phyloP scores from a whole-genome alignment of 2,888 invertebrate genomes.

The Parnassius apollo region DNA sequence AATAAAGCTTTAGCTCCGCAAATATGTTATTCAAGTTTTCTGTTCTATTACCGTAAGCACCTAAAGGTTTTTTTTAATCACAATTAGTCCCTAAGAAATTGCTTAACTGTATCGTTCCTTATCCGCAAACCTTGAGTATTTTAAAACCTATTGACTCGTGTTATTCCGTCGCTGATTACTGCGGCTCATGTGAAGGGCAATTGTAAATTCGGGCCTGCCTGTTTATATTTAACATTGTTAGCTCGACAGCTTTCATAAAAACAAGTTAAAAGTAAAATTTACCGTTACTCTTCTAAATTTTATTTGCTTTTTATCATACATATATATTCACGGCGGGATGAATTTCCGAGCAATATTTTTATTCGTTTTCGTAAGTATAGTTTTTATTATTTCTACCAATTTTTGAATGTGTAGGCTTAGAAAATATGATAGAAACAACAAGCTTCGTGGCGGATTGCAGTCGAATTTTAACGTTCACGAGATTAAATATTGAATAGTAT shows the following conservation, averaged over 20 bases:
- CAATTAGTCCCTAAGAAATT: no score
- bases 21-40: no score
- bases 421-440: no score
- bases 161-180: slow-evolving; percentile 40
- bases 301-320: not conserved
- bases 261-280: slow-evolving; percentile 32
- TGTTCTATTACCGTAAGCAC: no score
- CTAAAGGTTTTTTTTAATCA: no score
- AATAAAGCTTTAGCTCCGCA: no score
- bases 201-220: slow-evolving; percentile 60
- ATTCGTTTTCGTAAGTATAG: slow-evolving; percentile 18
- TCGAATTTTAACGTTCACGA: no score
- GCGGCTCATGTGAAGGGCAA: slow-evolving; percentile 51
- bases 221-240: slow-evolving; percentile 51
- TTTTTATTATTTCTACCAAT: no score
- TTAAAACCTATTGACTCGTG: slow-evolving; percentile 43
- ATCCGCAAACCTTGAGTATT: slow-evolving; percentile 20
- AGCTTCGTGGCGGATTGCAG: no score
- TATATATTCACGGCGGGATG: slow-evolving; percentile 40
- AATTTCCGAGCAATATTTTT: slow-evolving; percentile 45
- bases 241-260: slow-evolving; percentile 41
- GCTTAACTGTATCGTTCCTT: not conserved
- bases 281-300: not conserved
- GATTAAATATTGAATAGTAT: no score
- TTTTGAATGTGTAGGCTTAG: no score